Conservation (phyloP, 2,113 vertebrate genomes). For the Chroicocephalus ridibundus region DNA sequence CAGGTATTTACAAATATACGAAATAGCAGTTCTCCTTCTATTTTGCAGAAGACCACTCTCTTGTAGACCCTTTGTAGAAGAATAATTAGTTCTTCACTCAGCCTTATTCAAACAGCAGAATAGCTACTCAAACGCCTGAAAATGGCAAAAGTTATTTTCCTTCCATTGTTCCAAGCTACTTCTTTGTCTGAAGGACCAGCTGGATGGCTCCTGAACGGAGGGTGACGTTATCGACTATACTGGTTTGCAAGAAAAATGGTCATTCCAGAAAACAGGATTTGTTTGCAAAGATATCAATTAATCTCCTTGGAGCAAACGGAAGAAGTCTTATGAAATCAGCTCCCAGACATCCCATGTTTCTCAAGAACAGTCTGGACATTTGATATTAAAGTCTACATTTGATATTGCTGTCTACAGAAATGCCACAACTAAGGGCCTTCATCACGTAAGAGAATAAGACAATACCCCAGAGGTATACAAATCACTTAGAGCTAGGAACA, state of each 20-base stretch:
- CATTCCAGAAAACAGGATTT: not conserved
- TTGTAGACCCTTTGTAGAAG: not conserved
- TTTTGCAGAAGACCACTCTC: not conserved
- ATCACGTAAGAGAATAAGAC: not conserved
- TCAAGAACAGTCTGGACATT: not conserved
- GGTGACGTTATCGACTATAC: rapidly evolving
- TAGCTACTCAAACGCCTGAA: not conserved
- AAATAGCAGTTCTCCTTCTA: not conserved
- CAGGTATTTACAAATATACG: not conserved
- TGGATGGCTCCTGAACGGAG: not conserved
- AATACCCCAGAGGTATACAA: not conserved
- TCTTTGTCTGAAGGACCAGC: not conserved
- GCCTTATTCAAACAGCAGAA: not conserved
- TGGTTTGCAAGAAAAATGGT: not conserved
- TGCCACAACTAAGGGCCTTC: not conserved
- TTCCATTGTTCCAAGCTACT: not conserved
- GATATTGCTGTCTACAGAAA: not conserved
- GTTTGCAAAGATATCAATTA: not conserved
- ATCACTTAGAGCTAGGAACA: not conserved
- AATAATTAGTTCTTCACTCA: not conserved
- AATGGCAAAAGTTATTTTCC: not conserved
- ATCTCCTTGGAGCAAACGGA: not conserved
- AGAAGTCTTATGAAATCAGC: not conserved
- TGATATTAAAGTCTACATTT: not conserved
- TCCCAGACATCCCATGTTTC: not conserved